Base-by-base conservation (phyloP, 2,113 vertebrate genomes). In the Excalfactoria chinensis region DNA sequence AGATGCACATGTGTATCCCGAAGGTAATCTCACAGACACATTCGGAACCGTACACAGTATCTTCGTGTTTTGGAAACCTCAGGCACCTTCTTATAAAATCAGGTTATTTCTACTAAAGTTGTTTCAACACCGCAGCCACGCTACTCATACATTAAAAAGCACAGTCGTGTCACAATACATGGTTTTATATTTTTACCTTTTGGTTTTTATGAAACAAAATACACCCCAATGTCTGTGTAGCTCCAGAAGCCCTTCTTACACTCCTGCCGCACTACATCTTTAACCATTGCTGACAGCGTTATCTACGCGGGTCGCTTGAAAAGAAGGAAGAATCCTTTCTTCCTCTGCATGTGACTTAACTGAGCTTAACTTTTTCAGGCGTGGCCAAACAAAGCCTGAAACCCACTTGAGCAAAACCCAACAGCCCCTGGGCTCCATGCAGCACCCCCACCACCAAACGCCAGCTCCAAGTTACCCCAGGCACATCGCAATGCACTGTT, bases 341-440 rank as follows among this genome's bases (percentile, higher is more conserved):
- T 58, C 62, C 51, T 49, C 40, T 60, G 53, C 86, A 46, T 43
- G 56, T 93, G 60, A 84, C 44, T 84, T 82, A 46, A 55, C 56
- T 16, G 72, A 90, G 92, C n/a, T 72, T 91, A 89, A 94, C 66
- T 93, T 96, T 89, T 93, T 87, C 95, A 91, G 32, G 40, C 75
- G 59, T 12, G 66, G 86, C 58, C 89, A 93, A 93, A 93, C 69
- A 89, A 94, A 92, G 73, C 80, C 90, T 89, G 68, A 78, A 94
- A 96, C 59, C 82, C 91, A 75, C 90, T 76, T 66, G 43, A 76
- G 66, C 23, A 4, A 43, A 64, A 86, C 48, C 90, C 90, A 93
- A 95, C 97, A n/a, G 69, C 70, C n/a, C n/a, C n/a, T 91, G 56
- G 62, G 70, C 83, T 84, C 37, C 2, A 6, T 84, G 81, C 89